phyloP scores from a whole-genome alignment of 2,797 vertebrate species.

The Darevskia nairensis region DNA sequence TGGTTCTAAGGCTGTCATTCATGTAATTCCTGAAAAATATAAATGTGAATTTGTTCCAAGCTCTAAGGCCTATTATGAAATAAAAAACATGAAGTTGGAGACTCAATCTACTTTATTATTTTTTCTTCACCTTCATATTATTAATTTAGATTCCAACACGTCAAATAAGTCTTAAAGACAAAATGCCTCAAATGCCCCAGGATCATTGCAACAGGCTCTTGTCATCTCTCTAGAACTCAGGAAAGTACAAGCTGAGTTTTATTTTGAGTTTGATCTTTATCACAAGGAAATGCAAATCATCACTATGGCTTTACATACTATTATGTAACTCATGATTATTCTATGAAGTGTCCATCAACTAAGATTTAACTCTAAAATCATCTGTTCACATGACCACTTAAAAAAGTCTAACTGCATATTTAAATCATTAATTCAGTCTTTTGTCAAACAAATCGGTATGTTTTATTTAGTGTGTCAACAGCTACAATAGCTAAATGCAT shows the following conservation, averaged over 20 bases:
- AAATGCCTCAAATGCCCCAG: slow-evolving; percentile 22
- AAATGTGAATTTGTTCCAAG: slow-evolving; percentile 41
- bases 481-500: not conserved
- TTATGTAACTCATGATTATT: not conserved
- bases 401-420: not conserved
- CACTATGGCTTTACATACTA: not conserved
- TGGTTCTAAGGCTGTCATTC: slow-evolving; percentile 97
- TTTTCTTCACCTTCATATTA: slow-evolving; percentile 83
- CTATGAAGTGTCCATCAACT: slow-evolving; percentile 40
- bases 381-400: not conserved
- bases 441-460: not conserved
- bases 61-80: not conserved
- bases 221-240: slow-evolving; percentile 34
- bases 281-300: not conserved
- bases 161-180: not conserved
- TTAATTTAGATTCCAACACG: slow-evolving; percentile 33
- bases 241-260: slow-evolving; percentile 23
- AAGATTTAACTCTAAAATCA: slow-evolving; percentile 10
- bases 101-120: slow-evolving; percentile 95
- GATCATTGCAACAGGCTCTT: not conserved
- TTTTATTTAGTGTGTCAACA: not conserved
- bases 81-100: slow-evolving; percentile 75
- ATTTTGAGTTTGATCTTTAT: slow-evolving; percentile 3
- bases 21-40: slow-evolving; percentile 95
- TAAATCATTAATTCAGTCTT: not conserved